phyloP scores from a whole-genome alignment of 2,888 invertebrate genomes.

The Neuroscelio doddi region DNA sequence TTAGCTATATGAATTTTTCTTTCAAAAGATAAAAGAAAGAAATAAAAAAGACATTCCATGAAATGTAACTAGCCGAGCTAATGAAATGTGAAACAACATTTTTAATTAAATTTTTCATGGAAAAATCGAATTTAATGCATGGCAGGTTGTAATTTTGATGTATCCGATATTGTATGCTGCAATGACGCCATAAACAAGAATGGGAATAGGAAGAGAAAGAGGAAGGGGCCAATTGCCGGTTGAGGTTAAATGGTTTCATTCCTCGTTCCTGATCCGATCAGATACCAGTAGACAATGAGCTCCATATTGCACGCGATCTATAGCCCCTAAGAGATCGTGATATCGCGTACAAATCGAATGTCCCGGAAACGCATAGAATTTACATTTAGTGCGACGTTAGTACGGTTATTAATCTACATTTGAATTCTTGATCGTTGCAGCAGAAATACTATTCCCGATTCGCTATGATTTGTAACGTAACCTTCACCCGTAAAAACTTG shows the following conservation, averaged over 20 bases:
- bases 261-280: constrained; percentile 54
- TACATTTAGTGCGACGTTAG: constrained; percentile 26
- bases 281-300: constrained; percentile 57
- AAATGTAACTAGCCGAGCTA: too few species aligned
- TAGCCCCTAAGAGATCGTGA: constrained; percentile 45
- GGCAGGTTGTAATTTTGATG: constrained; percentile 37
- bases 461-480: constrained; percentile 22
- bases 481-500: neutral
- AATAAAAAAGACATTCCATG: too few species aligned
- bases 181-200: constrained; percentile 42
- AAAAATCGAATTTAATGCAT: constrained; percentile 28
- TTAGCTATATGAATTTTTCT: too few species aligned
- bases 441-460: constrained; percentile 19
- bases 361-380: constrained; percentile 36
- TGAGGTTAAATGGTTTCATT: constrained; percentile 57
- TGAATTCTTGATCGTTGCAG: constrained; percentile 34
- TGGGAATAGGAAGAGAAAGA: constrained; percentile 30
- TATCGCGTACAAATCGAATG: constrained; percentile 40
- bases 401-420: constrained; percentile 25
- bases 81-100: constrained; percentile 9
- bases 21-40: too few species aligned
- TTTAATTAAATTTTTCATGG: constrained; percentile 28
- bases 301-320: constrained; percentile 47
- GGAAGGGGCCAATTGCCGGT: constrained; percentile 46
- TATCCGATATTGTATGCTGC: constrained; percentile 30